Evolutionary conservation across 2,888 invertebrate species (phyloP).

Genomic region (Drosophila atripex): DNA sequence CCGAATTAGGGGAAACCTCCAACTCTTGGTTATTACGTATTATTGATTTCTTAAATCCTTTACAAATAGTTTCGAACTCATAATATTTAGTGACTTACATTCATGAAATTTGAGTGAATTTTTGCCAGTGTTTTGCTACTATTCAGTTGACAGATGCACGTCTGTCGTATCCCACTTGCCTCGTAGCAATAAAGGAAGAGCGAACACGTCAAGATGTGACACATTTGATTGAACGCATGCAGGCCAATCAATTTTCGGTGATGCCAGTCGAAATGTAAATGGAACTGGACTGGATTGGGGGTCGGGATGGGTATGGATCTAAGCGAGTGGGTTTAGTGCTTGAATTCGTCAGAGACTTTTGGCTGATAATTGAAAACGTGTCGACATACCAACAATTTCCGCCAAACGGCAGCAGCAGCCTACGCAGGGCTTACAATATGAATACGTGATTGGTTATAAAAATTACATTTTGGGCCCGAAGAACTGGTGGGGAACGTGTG

Average conservation of each 20-base stretch:
- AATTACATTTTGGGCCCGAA: slow-evolving; percentile 18
- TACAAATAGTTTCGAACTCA: too few relatives aligned
- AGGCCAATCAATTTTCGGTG: slow-evolving; percentile 45
- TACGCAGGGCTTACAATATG: slow-evolving; percentile 18
- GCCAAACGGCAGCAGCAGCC: slow-evolving; percentile 5
- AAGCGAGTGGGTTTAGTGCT: slow-evolving; percentile 18
- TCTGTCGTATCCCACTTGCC: slow-evolving; percentile 36
- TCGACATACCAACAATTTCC: slow-evolving; percentile 66
- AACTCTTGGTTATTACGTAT: not conserved
- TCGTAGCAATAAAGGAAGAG: slow-evolving; percentile 47
- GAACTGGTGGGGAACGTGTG: slow-evolving; percentile 10
- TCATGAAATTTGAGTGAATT: not conserved
- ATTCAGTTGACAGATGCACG: slow-evolving; percentile 38
- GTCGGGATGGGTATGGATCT: not conserved
- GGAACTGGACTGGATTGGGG: slow-evolving; percentile 11
- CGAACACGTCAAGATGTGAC: slow-evolving; percentile 65
- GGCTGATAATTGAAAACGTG: slow-evolving; percentile 80
- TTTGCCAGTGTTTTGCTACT: slow-evolving; percentile 19
- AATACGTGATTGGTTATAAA: slow-evolving; percentile 38
- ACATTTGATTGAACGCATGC: slow-evolving; percentile 74
- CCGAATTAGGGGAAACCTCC: not conserved
- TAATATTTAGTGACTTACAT: too few relatives aligned
- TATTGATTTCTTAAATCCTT: not conserved
- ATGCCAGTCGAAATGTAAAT: slow-evolving; percentile 3
- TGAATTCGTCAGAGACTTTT: slow-evolving; percentile 56